A percentile compares a stretch with the other conserved stretches of the same genome.
These are phyloP conservation scores for Aurelia sp. DNA, from an alignment of 30 jellyfish, hydroid and myxozoan species.

Conservation along the genomic window DNA sequence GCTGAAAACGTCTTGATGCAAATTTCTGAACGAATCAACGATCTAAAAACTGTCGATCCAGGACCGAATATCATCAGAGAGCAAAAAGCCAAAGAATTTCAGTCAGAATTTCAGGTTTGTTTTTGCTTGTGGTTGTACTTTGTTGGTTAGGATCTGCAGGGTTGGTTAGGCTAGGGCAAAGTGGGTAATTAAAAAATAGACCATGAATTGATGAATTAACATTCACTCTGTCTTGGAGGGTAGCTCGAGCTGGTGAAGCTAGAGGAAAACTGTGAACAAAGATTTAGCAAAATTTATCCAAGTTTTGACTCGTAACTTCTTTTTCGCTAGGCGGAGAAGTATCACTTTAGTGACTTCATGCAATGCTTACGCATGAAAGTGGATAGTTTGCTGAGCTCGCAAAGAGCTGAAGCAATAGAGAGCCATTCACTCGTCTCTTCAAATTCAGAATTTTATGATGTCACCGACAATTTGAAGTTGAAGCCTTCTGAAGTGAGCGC, in stretches of 20 bases:
- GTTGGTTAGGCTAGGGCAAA: too few relatives aligned
- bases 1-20: slow-evolving; percentile 48
- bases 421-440: slow-evolving; percentile 21
- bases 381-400: slow-evolving; percentile 63
- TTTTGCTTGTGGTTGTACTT: not conserved
- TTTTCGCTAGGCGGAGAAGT: slow-evolving; percentile 47
- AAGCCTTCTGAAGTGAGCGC: slow-evolving; percentile 73
- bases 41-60: slow-evolving; percentile 45
- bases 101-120: slow-evolving; percentile 68
- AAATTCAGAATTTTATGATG: not conserved
- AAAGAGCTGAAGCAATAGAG: not conserved
- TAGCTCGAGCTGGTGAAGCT: too few relatives aligned
- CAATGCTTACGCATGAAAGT: slow-evolving; percentile 67
- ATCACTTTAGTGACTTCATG: slow-evolving; percentile 66
- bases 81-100: slow-evolving; percentile 57
- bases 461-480: slow-evolving; percentile 27
- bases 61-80: slow-evolving; percentile 52
- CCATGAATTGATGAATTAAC: too few relatives aligned
- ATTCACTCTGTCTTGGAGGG: too few relatives aligned
- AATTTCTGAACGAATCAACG: slow-evolving; percentile 62
- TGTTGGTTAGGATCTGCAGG: too few relatives aligned
- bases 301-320: too few relatives aligned
- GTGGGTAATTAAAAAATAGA: too few relatives aligned
- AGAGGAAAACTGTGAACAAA: too few relatives aligned
- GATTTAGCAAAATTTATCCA: too few relatives aligned